A percentile compares a stretch with the other conserved stretches of the same genome.
Conservation (phyloP, 1,140 invertebrate genomes). For the Drusus annulatus region DNA sequence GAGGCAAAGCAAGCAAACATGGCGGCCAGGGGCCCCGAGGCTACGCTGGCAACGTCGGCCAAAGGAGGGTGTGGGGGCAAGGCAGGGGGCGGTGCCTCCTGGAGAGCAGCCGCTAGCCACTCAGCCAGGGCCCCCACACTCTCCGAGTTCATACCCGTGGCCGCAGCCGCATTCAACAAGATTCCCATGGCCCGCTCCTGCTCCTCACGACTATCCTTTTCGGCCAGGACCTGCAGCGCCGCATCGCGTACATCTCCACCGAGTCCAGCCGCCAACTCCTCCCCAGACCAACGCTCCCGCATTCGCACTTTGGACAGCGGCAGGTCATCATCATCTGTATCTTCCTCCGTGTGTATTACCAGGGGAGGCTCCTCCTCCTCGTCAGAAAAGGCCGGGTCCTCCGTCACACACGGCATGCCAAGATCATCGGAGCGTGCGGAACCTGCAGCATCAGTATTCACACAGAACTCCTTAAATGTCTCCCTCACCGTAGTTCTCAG, state of each 20-base stretch:
- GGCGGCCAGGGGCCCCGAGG: constrained; percentile 66
- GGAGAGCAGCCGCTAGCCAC: constrained; percentile 65
- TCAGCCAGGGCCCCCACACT: constrained; percentile 63
- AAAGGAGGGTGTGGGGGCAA: constrained; percentile 63
- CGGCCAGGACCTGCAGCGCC: constrained; percentile 75
- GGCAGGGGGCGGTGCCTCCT: constrained; percentile 64
- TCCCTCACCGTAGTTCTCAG: constrained; percentile 88
- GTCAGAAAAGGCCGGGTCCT: constrained; percentile 82
- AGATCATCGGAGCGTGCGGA: constrained; percentile 72
- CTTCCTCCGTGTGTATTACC: constrained; percentile 76
- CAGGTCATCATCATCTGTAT: constrained; percentile 91
- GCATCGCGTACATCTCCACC: constrained; percentile 76
- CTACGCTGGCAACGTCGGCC: constrained; percentile 62
- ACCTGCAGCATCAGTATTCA: constrained; percentile 70
- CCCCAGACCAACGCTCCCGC: constrained; percentile 67
- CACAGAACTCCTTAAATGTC: constrained; percentile 93
- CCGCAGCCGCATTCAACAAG: constrained; percentile 71
- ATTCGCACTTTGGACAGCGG: constrained; percentile 79
- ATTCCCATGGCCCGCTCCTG: constrained; percentile 72
- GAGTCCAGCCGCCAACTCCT: constrained; percentile 71
- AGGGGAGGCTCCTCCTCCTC: constrained; percentile 80
- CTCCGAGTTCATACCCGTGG: constrained; percentile 69
- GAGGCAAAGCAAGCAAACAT: constrained; percentile 67
- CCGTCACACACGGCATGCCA: constrained; percentile 66
- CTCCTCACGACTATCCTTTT: constrained; percentile 61